Evolutionary conservation across 2,797 vertebrate species (phyloP).

Genomic region (Syngnathus rostellatus): DNA sequence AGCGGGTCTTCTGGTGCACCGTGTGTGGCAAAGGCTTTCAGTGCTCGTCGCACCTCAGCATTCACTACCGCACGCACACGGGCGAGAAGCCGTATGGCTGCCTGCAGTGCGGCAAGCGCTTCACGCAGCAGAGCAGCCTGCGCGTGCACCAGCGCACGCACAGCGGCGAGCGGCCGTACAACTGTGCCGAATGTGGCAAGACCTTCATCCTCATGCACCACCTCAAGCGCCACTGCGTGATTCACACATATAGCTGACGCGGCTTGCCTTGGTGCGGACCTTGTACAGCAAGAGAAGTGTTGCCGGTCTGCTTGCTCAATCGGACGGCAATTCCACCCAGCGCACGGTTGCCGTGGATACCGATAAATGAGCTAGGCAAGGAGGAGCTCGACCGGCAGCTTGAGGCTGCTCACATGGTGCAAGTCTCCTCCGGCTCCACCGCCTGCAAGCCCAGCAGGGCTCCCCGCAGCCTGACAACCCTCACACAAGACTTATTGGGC

Average conservation of each 20-base stretch:
- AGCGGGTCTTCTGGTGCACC: conserved; percentile 60
- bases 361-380: not conserved
- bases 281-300: not conserved
- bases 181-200: conserved; percentile 65
- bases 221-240: conserved; percentile 59
- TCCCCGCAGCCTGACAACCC: too few species aligned
- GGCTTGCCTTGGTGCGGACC: not conserved
- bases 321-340: not conserved
- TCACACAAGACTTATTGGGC: too few species aligned
- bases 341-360: not conserved
- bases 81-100: conserved; percentile 68
- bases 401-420: not conserved
- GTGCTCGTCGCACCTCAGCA: conserved; percentile 67
- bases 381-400: not conserved
- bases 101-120: conserved; percentile 64
- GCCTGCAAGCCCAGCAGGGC: too few species aligned
- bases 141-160: conserved; percentile 68
- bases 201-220: conserved; percentile 70
- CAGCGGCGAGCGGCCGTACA: conserved; percentile 66
- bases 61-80: conserved; percentile 68
- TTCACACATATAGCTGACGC: conserved; percentile 58
- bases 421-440: too few species aligned
- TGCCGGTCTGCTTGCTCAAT: not conserved
- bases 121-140: conserved; percentile 71
- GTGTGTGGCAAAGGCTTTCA: conserved; percentile 69